Conservation (phyloP, 30 jellyfish, hydroid and myxozoan genomes). For the Turritopsis rubra region DNA sequence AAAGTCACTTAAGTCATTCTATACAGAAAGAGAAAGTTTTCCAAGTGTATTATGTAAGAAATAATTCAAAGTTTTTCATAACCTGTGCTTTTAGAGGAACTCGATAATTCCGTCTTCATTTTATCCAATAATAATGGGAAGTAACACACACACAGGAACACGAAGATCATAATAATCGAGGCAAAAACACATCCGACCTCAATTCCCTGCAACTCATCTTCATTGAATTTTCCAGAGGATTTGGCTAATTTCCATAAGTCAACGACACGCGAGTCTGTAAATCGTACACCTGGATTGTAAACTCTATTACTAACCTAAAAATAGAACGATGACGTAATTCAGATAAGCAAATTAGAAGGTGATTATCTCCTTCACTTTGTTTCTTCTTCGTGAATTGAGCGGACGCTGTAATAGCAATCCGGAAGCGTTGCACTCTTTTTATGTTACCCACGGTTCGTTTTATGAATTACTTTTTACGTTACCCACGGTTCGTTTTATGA, state of each 20-base stretch:
- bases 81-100: not conserved
- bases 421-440: too few species aligned
- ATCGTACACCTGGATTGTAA: not conserved
- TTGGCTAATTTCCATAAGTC: conserved; percentile 24
- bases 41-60: not conserved
- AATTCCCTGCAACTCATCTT: conserved; percentile 3
- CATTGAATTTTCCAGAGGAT: not conserved
- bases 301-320: not conserved
- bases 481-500: too few species aligned
- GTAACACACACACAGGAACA: not conserved
- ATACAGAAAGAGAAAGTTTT: not conserved
- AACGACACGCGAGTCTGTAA: conserved; percentile 4
- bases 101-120: not conserved
- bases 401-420: not conserved
- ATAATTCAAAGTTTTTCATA: too few species aligned
- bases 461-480: too few species aligned
- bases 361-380: too few species aligned
- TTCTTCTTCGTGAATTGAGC: not conserved
- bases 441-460: too few species aligned
- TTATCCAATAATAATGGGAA: not conserved
- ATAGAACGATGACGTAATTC: not conserved
- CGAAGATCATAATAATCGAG: not conserved
- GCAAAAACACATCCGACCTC: not conserved
- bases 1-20: not conserved
- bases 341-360: not conserved